Evolutionary conservation across 2,888 invertebrate species (phyloP).

Genomic region (Coenonympha arcania): DNA sequence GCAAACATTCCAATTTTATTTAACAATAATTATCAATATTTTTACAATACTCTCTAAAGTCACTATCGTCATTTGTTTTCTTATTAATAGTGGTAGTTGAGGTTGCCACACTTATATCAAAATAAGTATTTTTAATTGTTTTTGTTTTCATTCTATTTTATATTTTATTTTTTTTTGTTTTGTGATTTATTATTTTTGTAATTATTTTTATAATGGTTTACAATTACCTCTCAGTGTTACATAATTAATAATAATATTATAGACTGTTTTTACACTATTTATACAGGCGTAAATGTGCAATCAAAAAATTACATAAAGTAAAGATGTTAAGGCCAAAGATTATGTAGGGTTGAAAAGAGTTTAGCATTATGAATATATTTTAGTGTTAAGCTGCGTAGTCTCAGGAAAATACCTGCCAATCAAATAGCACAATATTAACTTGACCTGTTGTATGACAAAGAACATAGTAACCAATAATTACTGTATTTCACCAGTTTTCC

Average conservation of each 20-base stretch:
- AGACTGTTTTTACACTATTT: conserved; percentile 25
- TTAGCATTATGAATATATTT: conserved; percentile 25
- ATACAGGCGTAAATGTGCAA: conserved; percentile 52
- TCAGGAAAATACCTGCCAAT: conserved; percentile 70
- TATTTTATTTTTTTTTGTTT: conserved; percentile 12
- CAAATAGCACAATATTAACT: too few relatives aligned
- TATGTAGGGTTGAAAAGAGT: conserved; percentile 41
- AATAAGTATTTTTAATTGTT: conserved; percentile 52
- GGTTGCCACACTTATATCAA: conserved; percentile 65
- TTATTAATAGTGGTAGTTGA: conserved; percentile 37
- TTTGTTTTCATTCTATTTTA: conserved; percentile 24
- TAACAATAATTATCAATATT: conserved; percentile 35
- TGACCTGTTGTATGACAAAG: too few relatives aligned
- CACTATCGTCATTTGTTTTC: conserved; percentile 27
- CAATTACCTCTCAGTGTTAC: conserved; percentile 37
- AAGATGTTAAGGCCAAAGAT: conserved; percentile 73
- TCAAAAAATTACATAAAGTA: conserved; percentile 48
- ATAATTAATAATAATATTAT: conserved; percentile 24
- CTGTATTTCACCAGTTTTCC: not conserved
- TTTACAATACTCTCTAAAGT: conserved; percentile 32
- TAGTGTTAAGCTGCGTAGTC: conserved; percentile 62
- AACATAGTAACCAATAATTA: too few relatives aligned
- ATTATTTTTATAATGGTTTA: conserved; percentile 19
- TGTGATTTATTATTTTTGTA: conserved; percentile 11
- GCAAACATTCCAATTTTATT: conserved; percentile 57